Evolutionary conservation across 1,140 invertebrate species (phyloP).

Genomic region (Bombus superbus): DNA sequence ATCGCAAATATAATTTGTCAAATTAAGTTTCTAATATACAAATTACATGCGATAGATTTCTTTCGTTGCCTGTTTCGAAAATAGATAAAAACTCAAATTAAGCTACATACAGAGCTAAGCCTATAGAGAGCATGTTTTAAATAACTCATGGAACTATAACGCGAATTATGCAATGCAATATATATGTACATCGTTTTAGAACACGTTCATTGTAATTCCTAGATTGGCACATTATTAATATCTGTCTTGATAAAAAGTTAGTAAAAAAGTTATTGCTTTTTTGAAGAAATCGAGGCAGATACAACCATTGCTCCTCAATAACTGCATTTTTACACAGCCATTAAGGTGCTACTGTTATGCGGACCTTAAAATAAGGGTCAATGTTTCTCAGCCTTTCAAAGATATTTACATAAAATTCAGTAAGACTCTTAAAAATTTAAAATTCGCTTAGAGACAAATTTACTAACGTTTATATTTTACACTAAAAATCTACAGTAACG

Average conservation of each 20-base stretch:
- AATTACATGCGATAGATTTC: not conserved
- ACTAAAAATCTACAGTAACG: not conserved
- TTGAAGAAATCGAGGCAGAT: constrained; percentile 13
- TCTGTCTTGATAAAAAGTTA: constrained; percentile 6
- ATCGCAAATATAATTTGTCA: not conserved
- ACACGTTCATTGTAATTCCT: constrained; percentile 24
- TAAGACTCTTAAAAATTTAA: not conserved
- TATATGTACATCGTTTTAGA: constrained; percentile 14
- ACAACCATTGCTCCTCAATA: constrained; percentile 3
- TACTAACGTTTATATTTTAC: not conserved
- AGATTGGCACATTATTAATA: constrained; percentile 52
- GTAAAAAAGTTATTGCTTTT: constrained; percentile 12
- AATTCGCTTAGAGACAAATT: not conserved
- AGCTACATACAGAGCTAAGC: not conserved
- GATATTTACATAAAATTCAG: not conserved
- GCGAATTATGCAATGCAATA: constrained; percentile 21
- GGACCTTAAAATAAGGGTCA: not conserved
- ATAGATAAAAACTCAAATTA: constrained; percentile 2
- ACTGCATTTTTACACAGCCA: constrained; percentile 12
- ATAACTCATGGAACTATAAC: constrained; percentile 32
- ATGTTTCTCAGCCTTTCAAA: not conserved
- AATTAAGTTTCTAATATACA: not conserved
- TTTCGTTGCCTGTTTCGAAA: not conserved
- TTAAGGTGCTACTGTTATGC: not conserved
- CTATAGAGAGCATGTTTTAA: constrained; percentile 26